Evolutionary conservation across 2,888 invertebrate genomes (phyloP).

Genomic region (Sepioteuthis lessoniana): DNA sequence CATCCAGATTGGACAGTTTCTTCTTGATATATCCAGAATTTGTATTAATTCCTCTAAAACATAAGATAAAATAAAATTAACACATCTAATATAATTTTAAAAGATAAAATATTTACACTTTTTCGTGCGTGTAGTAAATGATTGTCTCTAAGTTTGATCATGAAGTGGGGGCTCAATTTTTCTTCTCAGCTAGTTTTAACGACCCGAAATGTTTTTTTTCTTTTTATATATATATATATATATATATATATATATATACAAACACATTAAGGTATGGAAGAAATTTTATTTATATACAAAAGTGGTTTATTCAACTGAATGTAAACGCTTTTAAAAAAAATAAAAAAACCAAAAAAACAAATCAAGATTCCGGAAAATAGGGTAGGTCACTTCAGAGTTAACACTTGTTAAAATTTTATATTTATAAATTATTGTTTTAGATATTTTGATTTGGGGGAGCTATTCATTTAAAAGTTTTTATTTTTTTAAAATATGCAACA

Average conservation of each 20-base stretch:
- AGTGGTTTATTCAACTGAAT: no score
- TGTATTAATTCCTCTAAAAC: not conserved
- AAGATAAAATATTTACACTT: not conserved
- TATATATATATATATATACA: no score
- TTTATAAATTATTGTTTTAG: no score
- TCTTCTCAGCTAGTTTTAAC: not conserved
- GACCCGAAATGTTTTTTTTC: not conserved
- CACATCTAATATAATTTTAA: not conserved
- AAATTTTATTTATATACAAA: no score
- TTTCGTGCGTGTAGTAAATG: not conserved
- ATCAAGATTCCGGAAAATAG: no score
- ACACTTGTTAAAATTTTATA: no score
- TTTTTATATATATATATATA: no score
- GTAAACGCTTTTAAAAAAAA: no score
- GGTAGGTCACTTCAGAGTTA: no score
- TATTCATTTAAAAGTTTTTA: no score
- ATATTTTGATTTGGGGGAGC: no score
- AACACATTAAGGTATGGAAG: not conserved
- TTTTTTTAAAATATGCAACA: not conserved
- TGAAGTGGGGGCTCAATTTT: not conserved
- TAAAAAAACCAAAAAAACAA: no score
- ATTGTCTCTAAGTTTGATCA: not conserved
- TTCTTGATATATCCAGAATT: not conserved
- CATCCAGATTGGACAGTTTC: not conserved
- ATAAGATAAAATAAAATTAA: not conserved